Conservation (phyloP, 30 jellyfish, hydroid and myxozoan genomes). For the Catostylus mosaicus region DNA sequence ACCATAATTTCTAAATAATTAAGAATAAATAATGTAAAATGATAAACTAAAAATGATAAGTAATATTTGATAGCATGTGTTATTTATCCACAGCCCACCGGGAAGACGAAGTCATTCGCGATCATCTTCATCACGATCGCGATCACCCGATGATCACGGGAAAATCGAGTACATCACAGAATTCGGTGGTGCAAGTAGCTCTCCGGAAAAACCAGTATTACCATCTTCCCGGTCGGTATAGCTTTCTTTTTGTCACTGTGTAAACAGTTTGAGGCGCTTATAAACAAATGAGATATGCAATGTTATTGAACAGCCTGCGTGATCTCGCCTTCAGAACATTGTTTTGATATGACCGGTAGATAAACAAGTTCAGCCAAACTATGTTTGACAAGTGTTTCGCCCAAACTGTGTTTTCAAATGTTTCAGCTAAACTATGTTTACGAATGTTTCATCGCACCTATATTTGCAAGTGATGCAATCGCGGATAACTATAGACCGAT, state of each 20-base stretch:
- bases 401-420: no score
- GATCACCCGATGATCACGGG: conserved; percentile 87
- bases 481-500: neutral
- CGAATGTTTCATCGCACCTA: no score
- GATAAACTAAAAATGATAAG: no score
- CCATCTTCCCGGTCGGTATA: conserved; percentile 94
- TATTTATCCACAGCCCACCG: conserved; percentile 22
- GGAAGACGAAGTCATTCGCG: conserved; percentile 40
- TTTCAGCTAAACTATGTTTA: no score
- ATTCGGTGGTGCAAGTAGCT: conserved; percentile 83
- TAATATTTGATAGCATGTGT: neutral
- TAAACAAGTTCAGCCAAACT: neutral
- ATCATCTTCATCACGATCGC: conserved; percentile 84
- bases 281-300: neutral
- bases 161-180: conserved; percentile 94
- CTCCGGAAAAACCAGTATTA: conserved; percentile 59
- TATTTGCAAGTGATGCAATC: neutral
- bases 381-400: no score
- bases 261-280: conserved; percentile 25
- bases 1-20: no score
- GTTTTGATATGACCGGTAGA: neutral
- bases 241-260: conserved; percentile 58
- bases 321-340: neutral
- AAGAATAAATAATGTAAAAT: no score
- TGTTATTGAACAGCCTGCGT: neutral